Percentiles rank a stretch among this genome's conserved stretches.
Conservation (phyloP, 2,113 vertebrate genomes). For the Daubentonia madagascariensis region DNA sequence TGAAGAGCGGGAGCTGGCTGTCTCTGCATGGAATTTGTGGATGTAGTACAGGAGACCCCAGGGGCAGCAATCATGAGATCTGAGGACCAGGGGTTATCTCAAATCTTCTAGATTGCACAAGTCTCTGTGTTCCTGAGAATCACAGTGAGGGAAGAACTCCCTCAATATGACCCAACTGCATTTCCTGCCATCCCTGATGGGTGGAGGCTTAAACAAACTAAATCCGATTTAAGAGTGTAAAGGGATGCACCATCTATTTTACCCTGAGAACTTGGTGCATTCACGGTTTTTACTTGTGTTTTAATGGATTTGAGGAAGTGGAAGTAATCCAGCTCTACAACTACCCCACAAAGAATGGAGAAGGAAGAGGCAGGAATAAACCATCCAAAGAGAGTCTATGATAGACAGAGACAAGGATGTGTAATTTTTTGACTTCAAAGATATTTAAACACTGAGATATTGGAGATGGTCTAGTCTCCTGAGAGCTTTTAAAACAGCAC, state of each 20-base stretch:
- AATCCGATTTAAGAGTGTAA: rapidly evolving
- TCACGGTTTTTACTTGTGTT: background rate
- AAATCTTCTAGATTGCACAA: background rate
- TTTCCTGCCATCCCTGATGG: background rate
- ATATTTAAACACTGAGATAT: background rate
- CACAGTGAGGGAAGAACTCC: background rate
- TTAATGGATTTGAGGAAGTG: too few species aligned
- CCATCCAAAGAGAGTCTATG: rapidly evolving
- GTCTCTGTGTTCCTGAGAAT: background rate
- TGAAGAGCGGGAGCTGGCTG: background rate
- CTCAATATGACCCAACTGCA: rapidly evolving
- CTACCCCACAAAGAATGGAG: background rate
- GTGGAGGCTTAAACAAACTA: background rate
- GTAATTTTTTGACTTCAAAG: background rate
- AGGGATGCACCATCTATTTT: background rate
- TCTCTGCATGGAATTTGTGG: background rate
- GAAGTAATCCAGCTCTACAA: background rate
- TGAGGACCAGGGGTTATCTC: background rate
- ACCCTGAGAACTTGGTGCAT: background rate
- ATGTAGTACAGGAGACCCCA: rapidly evolving
- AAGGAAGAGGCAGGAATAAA: background rate
- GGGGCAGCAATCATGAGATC: background rate
- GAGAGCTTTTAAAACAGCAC: background rate
- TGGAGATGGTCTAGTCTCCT: rapidly evolving
- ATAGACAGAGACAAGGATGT: rapidly evolving